Evolutionary conservation across 2,113 vertebrate species (phyloP), one percentile per base, ranked within the genome.

Genomic region (Spermophilus dauricus): DNA sequence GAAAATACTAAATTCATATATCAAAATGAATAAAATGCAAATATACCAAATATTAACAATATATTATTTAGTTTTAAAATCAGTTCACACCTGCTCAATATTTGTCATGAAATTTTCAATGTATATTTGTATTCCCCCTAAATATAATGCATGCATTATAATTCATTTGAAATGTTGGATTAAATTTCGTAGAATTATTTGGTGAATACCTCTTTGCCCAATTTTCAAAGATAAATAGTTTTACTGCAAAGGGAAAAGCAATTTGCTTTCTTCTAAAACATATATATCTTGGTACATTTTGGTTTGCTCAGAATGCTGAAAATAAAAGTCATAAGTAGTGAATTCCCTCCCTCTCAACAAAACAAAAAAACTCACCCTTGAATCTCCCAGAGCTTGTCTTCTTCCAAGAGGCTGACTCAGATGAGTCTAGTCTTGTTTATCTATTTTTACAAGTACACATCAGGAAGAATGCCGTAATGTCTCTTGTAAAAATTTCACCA

Each of bases 231-330:
- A 81, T 94, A 76, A 67, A 24, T 96, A 8, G 51, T 20, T 91
- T 69, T 84, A 72, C 51, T 93, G 24, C 10, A 56, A 91, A 96
- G 76, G 42, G 11, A 58, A 84, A 91, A 91, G 42, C 14, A 85
- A 39, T 37, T 86, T 73, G 7, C 34, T 94, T 91, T 94, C 70
- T 86, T 93, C 51, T 39, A 86, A 94, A 89, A 94, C 5, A 51
- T 32, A 93, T 51, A 56, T 24, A 88, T 78, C 61, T 91, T 48
- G 8, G 12, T 95, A 20, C 3, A 34, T 93, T 91, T 92, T 91
- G 75, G 78, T 97, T 96, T 86, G 80, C 14, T 81, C 22, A 69
- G 37, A 95, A 90, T 87, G 22, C 30, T 85, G 94, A 94, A 96
- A 89, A 69, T 86, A 88, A 94, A 97, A 92, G 39, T 28, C 87